Evolutionary conservation across 2,888 invertebrate species (phyloP), one percentile per base, ranked within the genome.

Genomic region (Drosophila anomelani): DNA sequence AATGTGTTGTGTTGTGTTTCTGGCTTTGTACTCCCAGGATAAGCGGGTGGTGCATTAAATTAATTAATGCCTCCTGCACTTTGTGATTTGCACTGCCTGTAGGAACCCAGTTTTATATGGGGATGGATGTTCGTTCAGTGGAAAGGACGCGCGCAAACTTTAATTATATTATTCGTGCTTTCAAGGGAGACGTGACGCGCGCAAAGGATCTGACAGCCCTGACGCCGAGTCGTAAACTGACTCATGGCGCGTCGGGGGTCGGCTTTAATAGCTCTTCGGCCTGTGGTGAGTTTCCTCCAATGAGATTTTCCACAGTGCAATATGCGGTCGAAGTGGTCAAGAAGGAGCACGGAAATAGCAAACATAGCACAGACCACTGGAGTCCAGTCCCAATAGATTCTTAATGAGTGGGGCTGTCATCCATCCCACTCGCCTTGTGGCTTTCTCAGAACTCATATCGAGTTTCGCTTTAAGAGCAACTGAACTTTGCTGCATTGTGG

Each of bases 221-320:
- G 70, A 75, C 69, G 80, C 62, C 78, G 60, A 67, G 71, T 87
- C 77, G 74, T 73, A 75, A 77, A 89, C 85, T 89, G 81, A 87
- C 71, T 68, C 75, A 49, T 15, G 61, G 41, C 57, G 36, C 58
- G 58, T 44, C 57, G 73, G 68, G 32, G 71, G 58, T 46, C 71
- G 75, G 71, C 73, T 88, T 88, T 82, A 84, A 85, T 85, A 88
- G 72, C 73, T 56, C 49, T 55, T 61, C 54, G 49, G 23, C 43
- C 47, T 53, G 86, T 85, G 84, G 84, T 84, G 84, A 79, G 56
- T 84, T 84, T 79, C 72, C 71, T 66, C 44, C n/a, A 51, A 36
- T 68, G n/a, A 26, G 39, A 32, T 39, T 55, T 58, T 47, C 41
- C 38, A 55, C 58, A 67, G 44, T 54, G 59, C 38, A 26, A 13